Conservation (phyloP, 2,797 vertebrate genomes). For the Moxostoma hubbsi region DNA sequence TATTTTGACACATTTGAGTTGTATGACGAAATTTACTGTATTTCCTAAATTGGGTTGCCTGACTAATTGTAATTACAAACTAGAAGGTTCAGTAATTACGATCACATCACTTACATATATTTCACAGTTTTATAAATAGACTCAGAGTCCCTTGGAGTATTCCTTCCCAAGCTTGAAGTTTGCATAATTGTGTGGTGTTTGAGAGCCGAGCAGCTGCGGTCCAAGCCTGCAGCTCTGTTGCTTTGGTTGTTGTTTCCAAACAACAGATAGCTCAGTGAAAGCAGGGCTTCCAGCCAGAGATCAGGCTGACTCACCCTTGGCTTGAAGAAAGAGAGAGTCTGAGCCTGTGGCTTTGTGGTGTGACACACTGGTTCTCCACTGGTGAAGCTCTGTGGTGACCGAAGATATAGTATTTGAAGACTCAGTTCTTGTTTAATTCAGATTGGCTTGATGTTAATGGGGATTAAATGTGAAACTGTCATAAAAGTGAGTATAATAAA, state of each 20-base stretch:
- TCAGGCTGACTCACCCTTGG: slow-evolving; percentile 63
- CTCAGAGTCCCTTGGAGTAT: slow-evolving; percentile 1
- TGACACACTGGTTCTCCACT: slow-evolving; percentile 53
- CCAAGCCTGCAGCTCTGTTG: slow-evolving; percentile 53
- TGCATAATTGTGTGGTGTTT: slow-evolving; percentile 40
- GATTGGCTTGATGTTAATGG: neutral
- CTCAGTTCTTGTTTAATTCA: neutral
- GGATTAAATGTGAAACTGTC: neutral
- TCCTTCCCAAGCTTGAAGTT: slow-evolving; percentile 22
- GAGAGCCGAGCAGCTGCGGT: slow-evolving; percentile 56
- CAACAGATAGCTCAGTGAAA: slow-evolving; percentile 59
- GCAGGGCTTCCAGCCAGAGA: slow-evolving; percentile 54
- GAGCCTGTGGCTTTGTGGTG: slow-evolving; percentile 69
- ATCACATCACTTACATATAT: neutral
- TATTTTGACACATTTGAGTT: slow-evolving; percentile 32
- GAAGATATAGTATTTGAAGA: slow-evolving; percentile 14
- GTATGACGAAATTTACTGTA: slow-evolving; percentile 6
- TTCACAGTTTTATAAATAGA: neutral
- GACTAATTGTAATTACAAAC: neutral
- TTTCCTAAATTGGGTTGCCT: slow-evolving; percentile 14
- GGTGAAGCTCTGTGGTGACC: slow-evolving; percentile 31
- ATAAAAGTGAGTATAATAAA: no score
- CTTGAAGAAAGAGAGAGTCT: slow-evolving; percentile 36
- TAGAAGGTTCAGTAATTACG: neutral
- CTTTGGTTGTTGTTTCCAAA: slow-evolving; percentile 62